A percentile compares a stretch with the other conserved stretches of the same genome.
Conservation (phyloP, 2,797 vertebrate genomes). For the Cyclura pinguis region DNA sequence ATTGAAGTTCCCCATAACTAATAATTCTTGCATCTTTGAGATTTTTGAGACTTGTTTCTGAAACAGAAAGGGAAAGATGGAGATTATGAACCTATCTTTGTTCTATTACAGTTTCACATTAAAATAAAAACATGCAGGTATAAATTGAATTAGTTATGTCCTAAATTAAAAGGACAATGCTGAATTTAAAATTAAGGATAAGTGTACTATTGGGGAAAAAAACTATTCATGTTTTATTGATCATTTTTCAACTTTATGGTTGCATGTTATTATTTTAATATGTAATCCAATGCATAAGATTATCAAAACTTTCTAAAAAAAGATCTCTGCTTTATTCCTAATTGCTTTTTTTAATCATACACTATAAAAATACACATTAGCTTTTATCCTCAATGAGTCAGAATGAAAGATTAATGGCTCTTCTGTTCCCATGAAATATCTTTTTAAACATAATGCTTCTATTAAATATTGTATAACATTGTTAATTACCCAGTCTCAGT, state of each 20-base stretch:
- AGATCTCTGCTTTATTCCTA: slow-evolving; percentile 20
- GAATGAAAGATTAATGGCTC: slow-evolving; percentile 41
- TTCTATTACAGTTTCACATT: not conserved
- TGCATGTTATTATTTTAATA: slow-evolving; percentile 36
- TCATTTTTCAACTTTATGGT: slow-evolving; percentile 21
- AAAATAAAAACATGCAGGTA: slow-evolving; percentile 12
- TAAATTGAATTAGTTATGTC: not conserved
- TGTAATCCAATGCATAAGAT: slow-evolving; percentile 22
- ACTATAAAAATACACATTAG: slow-evolving; percentile 39
- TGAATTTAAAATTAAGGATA: slow-evolving; percentile 44
- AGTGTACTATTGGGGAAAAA: not conserved
- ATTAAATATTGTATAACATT: slow-evolving; percentile 33
- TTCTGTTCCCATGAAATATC: slow-evolving; percentile 37
- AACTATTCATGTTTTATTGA: slow-evolving; percentile 2
- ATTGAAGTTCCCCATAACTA: not conserved
- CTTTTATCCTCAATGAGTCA: slow-evolving; percentile 31
- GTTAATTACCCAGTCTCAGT: slow-evolving; percentile 50
- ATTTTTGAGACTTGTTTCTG: too few relatives aligned
- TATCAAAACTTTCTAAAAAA: slow-evolving; percentile 49
- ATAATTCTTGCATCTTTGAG: not conserved
- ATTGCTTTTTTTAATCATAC: slow-evolving; percentile 19
- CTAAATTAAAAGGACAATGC: slow-evolving; percentile 25
- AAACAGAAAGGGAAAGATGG: not conserved
- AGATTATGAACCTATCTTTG: not conserved
- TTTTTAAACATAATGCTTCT: slow-evolving; percentile 46